A percentile compares a stretch with the other conserved stretches of the same genome.
phyloP scores from a whole-genome alignment of 1,140 invertebrate genomes.

The Mercenaria mercenaria region DNA sequence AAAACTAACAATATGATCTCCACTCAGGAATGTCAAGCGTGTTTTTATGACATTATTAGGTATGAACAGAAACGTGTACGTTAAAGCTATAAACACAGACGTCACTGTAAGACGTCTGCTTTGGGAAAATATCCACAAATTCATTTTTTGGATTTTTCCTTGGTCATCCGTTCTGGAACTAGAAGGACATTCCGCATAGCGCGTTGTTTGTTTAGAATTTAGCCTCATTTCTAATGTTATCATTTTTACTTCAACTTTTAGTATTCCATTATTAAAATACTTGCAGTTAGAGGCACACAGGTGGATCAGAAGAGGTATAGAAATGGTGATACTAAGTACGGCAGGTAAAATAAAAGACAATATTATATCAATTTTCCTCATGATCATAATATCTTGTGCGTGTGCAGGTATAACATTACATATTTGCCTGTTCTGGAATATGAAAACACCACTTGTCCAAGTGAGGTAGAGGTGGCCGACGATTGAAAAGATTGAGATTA shows the following conservation, averaged over 20 bases:
- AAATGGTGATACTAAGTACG: not conserved
- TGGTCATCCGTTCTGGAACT: not conserved
- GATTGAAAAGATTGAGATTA: conserved; percentile 64
- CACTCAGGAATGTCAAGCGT: conserved; percentile 44
- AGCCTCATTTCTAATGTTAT: conserved; percentile 17
- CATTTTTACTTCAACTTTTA: conserved; percentile 19
- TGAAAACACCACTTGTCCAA: conserved; percentile 69
- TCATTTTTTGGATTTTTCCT: conserved; percentile 13
- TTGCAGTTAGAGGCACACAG: not conserved
- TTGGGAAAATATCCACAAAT: conserved; percentile 31
- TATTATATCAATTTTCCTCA: conserved; percentile 66
- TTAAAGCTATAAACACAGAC: conserved; percentile 22
- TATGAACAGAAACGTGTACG: conserved; percentile 62
- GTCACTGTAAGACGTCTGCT: conserved; percentile 46
- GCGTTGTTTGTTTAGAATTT: not conserved
- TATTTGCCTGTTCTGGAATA: conserved; percentile 33
- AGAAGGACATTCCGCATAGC: not conserved
- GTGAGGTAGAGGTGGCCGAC: conserved; percentile 71
- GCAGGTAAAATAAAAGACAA: conserved; percentile 68
- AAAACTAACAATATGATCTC: not conserved
- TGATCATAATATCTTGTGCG: conserved; percentile 58
- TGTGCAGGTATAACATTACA: conserved; percentile 72
- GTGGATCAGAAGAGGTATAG: conserved; percentile 23
- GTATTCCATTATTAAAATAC: conserved; percentile 11
- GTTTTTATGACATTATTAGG: conserved; percentile 68